These are phyloP conservation scores for Cantharis nigra DNA, from an alignment of 2,888 invertebrate genomes.

Conservation along the genomic window DNA sequence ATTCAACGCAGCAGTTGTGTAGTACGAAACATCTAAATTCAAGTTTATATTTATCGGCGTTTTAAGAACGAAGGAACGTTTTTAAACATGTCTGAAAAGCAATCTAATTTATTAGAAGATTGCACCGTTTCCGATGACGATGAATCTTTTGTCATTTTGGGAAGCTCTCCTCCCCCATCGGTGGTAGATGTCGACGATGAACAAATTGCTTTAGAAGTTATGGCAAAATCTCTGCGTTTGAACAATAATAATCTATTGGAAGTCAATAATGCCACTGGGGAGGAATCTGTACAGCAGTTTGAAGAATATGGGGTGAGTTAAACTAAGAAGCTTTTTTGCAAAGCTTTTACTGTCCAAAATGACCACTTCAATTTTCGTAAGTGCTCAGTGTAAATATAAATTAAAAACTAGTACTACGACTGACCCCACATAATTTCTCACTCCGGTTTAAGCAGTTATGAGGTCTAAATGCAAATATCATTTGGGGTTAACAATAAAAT, in stretches of 20 bases:
- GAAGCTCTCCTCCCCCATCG: conserved; percentile 29
- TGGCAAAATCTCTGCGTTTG: conserved; percentile 26
- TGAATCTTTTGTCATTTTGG: conserved; percentile 48
- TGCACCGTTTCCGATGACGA: conserved; percentile 39
- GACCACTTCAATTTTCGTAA: not conserved
- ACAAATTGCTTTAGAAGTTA: conserved; percentile 5
- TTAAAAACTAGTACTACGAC: no score
- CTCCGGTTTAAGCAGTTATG: no score
- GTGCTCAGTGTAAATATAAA: no score
- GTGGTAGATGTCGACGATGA: not conserved
- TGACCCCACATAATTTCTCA: no score
- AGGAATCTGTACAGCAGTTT: not conserved
- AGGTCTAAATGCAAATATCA: no score
- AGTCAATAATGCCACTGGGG: not conserved
- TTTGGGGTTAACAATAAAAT: no score
- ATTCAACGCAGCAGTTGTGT: no score
- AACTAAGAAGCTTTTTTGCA: no score
- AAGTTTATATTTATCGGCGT: not conserved
- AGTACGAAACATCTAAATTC: not conserved
- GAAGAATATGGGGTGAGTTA: not conserved
- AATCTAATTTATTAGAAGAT: not conserved
- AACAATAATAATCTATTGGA: conserved; percentile 21
- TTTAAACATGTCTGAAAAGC: not conserved
- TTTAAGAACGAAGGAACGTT: not conserved
- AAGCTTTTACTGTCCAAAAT: not conserved